These are phyloP conservation scores for Manacus vitellinus DNA, from an alignment of 2,113 vertebrate genomes.

Conservation along the genomic window DNA sequence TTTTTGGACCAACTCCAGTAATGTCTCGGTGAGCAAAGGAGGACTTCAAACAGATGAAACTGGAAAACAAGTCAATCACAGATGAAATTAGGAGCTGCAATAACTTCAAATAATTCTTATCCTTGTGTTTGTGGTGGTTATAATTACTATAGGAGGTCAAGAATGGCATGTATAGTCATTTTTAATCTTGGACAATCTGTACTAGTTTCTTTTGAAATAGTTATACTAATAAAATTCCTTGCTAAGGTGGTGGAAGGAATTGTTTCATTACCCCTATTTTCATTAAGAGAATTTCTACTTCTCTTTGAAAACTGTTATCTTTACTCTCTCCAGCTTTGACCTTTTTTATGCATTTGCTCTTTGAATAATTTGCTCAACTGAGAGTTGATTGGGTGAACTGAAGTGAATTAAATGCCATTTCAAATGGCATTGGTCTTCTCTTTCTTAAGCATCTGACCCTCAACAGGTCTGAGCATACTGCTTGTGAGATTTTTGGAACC, in stretches of 20 bases:
- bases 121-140: not conserved
- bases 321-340: not conserved
- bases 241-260: not conserved
- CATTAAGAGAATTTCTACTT: not conserved
- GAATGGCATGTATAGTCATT: not conserved
- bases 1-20: not conserved
- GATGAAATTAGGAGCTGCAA: not conserved
- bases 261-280: not conserved
- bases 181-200: not conserved
- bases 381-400: not conserved
- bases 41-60: not conserved
- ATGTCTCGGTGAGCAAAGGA: not conserved
- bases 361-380: not conserved
- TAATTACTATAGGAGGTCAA: not conserved
- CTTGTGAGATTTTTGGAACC: not conserved
- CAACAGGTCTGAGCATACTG: not conserved
- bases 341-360: not conserved
- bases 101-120: not conserved
- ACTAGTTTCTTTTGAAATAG: not conserved
- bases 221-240: not conserved
- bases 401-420: not conserved
- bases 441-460: not conserved
- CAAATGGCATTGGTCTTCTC: not conserved
- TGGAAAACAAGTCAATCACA: not conserved
- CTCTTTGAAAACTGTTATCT: not conserved